phyloP scores from a whole-genome alignment of 2,113 vertebrate species.

The Zootoca vivipara region DNA sequence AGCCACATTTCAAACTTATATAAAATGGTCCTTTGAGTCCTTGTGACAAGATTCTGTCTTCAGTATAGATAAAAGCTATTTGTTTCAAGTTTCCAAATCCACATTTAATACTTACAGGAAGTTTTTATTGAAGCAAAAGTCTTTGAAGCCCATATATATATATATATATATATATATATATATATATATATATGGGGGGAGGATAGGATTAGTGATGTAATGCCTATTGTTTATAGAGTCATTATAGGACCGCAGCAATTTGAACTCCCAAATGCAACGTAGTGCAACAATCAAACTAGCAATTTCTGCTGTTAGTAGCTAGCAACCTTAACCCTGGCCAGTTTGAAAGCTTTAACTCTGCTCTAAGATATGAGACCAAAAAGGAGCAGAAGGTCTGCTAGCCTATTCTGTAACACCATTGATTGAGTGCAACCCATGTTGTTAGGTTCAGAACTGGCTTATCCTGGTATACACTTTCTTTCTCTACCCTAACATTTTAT shows the following conservation, averaged over 20 bases:
- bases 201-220: neutral
- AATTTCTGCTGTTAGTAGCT: neutral
- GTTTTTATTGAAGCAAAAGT: neutral
- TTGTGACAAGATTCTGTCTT: constrained; percentile 3
- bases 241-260: neutral
- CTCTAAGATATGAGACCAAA: too few species aligned
- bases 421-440: neutral
- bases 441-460: neutral
- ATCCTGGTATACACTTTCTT: neutral
- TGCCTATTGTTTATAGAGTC: neutral
- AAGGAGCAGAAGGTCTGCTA: too few species aligned
- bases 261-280: neutral
- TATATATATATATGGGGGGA: too few species aligned
- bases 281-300: too few species aligned
- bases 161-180: too few species aligned
- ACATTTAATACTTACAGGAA: neutral
- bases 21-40: constrained; percentile 12
- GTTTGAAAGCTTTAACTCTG: neutral
- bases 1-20: neutral
- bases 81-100: neutral
- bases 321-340: neutral
- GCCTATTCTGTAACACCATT: too few species aligned
- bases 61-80: constrained; percentile 1
- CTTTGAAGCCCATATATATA: too few species aligned
- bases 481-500: neutral